Percentiles rank a stretch among this genome's conserved stretches.
Conservation (phyloP, 1,140 invertebrate genomes). For the Zaprionus ghesquierei region DNA sequence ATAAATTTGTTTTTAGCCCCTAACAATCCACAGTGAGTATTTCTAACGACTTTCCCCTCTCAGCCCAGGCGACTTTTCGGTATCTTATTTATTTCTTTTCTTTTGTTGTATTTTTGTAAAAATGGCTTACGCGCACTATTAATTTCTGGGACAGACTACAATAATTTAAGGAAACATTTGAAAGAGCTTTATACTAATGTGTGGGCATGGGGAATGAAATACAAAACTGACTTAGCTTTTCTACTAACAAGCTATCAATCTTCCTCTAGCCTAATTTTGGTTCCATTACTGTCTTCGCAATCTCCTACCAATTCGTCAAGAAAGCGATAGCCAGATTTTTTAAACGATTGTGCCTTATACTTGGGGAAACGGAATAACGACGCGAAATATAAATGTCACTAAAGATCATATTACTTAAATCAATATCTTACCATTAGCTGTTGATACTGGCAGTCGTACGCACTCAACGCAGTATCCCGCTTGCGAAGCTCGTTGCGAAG, state of each 20-base stretch:
- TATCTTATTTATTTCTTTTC: neutral
- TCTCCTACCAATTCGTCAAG: slow-evolving; percentile 48
- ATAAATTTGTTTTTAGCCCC: neutral
- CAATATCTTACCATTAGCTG: slow-evolving; percentile 68
- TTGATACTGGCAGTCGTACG: slow-evolving; percentile 74
- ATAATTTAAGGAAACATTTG: neutral
- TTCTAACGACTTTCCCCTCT: slow-evolving; percentile 53
- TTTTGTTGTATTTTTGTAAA: neutral
- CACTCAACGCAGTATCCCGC: slow-evolving; percentile 57
- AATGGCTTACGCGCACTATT: neutral
- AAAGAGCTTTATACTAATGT: neutral
- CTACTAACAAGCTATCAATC: neutral
- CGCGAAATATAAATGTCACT: neutral
- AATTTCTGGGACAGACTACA: slow-evolving; percentile 20
- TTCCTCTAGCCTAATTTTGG: slow-evolving; percentile 4
- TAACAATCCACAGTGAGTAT: slow-evolving; percentile 21
- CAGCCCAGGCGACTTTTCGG: neutral
- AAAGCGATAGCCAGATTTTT: slow-evolving; percentile 69
- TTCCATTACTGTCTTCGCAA: slow-evolving; percentile 38
- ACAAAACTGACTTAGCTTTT: neutral
- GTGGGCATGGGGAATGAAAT: neutral
- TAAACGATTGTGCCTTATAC: slow-evolving; percentile 65
- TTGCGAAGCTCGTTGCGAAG: slow-evolving; percentile 63
- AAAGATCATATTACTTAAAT: neutral
- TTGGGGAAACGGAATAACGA: slow-evolving; percentile 11